These are phyloP conservation scores for Leucophenga varia DNA, from an alignment of 1,140 invertebrate species.

Conservation along the genomic window DNA sequence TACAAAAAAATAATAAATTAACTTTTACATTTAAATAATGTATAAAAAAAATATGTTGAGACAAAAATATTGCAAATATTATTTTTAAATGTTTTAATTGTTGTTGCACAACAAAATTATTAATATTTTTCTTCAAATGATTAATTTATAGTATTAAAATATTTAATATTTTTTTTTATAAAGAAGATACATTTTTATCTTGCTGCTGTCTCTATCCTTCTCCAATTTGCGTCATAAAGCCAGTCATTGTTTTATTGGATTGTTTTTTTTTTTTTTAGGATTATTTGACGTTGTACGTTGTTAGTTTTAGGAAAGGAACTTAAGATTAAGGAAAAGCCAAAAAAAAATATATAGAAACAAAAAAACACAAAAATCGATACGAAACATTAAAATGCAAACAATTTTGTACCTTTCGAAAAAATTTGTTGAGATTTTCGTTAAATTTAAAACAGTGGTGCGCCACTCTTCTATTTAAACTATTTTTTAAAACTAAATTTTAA, in stretches of 20 bases:
- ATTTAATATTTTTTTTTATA: neutral
- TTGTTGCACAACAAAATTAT: no score
- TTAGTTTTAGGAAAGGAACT: constrained; percentile 1
- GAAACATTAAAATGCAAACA: constrained; percentile 4
- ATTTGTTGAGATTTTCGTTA: no score
- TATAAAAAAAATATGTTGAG: constrained; percentile 27
- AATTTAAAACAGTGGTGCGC: no score
- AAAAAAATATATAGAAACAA: neutral
- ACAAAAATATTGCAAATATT: constrained; percentile 12
- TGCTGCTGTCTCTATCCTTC: constrained; percentile 48
- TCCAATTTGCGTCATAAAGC: constrained; percentile 32
- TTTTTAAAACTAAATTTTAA: no score
- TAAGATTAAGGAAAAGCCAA: neutral
- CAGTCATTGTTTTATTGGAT: neutral
- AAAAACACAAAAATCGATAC: neutral
- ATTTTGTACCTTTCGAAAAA: constrained; percentile 3
- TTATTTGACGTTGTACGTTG: constrained; percentile 10
- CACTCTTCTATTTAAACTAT: no score
- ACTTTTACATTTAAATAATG: constrained; percentile 19
- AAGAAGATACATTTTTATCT: no score
- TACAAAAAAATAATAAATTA: constrained; percentile 32
- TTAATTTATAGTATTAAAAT: neutral
- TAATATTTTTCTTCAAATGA: no score
- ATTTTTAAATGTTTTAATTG: constrained; percentile 11
- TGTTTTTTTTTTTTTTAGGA: constrained; percentile 14